A percentile compares a stretch with the other conserved stretches of the same genome.
Evolutionary conservation across 2,113 vertebrate genomes (phyloP).

Genomic region (Halcyon senegalensis): DNA sequence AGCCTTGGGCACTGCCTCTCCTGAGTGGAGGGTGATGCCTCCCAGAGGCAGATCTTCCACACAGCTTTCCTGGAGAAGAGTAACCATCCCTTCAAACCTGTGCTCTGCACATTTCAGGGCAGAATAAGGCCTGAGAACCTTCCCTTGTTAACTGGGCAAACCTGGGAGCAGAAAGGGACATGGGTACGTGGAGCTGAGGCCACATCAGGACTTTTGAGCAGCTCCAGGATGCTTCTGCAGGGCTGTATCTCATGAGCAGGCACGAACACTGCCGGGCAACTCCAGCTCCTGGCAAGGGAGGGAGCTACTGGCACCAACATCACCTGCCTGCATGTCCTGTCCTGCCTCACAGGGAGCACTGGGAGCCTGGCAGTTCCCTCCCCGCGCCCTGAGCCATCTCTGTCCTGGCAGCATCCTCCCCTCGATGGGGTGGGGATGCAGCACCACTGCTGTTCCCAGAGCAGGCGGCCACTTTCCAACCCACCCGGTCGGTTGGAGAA

Average conservation of each 20-base stretch:
- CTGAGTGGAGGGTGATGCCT: accelerated
- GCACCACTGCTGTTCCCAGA: accelerated
- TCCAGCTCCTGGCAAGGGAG: not conserved
- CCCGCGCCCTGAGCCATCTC: not conserved
- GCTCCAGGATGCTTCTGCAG: not conserved
- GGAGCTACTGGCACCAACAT: not conserved
- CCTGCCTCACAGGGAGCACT: not conserved
- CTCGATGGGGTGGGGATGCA: not conserved
- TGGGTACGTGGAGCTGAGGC: accelerated
- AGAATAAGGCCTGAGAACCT: not conserved
- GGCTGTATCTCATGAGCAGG: accelerated
- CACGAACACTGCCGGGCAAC: not conserved
- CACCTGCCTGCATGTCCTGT: not conserved
- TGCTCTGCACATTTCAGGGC: not conserved
- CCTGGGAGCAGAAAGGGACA: not conserved
- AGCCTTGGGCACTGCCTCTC: not conserved
- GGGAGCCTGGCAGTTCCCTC: not conserved
- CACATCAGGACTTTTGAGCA: accelerated
- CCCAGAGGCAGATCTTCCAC: not conserved
- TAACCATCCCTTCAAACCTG: accelerated
- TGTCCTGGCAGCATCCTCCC: not conserved
- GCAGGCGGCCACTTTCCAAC: not conserved
- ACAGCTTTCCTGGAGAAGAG: not conserved
- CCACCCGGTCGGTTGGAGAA: accelerated
- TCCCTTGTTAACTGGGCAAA: too few relatives aligned